Conservation (phyloP, 1,140 invertebrate genomes). For the Whitmania pigra region DNA sequence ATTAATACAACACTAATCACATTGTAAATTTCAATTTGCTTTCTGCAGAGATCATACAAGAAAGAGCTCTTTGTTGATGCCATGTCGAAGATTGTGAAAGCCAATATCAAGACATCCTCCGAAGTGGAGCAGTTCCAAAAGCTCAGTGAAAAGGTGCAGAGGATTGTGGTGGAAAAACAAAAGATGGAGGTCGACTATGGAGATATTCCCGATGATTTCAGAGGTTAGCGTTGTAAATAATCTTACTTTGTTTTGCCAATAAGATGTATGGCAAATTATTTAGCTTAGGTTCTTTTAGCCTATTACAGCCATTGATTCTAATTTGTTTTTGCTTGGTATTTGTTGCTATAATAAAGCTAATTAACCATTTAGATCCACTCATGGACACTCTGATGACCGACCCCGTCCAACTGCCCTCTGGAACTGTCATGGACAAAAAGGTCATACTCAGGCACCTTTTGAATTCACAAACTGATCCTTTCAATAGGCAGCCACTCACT, state of each 20-base stretch:
- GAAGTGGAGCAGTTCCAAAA: slow-evolving; percentile 64
- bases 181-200: slow-evolving; percentile 62
- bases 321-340: too few relatives aligned
- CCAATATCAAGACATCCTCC: slow-evolving; percentile 67
- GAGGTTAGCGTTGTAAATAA: slow-evolving; percentile 45
- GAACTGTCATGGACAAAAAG: slow-evolving; percentile 84
- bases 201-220: slow-evolving; percentile 91
- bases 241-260: neutral
- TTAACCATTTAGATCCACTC: slow-evolving; percentile 59
- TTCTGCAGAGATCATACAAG: slow-evolving; percentile 71
- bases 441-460: slow-evolving; percentile 83
- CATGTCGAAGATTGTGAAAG: slow-evolving; percentile 61
- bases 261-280: neutral
- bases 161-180: slow-evolving; percentile 63
- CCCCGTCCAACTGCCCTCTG: slow-evolving; percentile 81
- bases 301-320: too few relatives aligned
- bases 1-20: too few relatives aligned
- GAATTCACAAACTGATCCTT: slow-evolving; percentile 90
- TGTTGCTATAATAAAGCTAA: neutral
- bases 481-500: slow-evolving; percentile 80
- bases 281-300: too few relatives aligned
- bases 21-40: neutral
- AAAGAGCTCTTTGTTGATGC: slow-evolving; percentile 84
- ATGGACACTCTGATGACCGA: slow-evolving; percentile 97
- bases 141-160: slow-evolving; percentile 64